phyloP scores from a whole-genome alignment of 1,140 invertebrate genomes.

The Teleopsis dalmanni region DNA sequence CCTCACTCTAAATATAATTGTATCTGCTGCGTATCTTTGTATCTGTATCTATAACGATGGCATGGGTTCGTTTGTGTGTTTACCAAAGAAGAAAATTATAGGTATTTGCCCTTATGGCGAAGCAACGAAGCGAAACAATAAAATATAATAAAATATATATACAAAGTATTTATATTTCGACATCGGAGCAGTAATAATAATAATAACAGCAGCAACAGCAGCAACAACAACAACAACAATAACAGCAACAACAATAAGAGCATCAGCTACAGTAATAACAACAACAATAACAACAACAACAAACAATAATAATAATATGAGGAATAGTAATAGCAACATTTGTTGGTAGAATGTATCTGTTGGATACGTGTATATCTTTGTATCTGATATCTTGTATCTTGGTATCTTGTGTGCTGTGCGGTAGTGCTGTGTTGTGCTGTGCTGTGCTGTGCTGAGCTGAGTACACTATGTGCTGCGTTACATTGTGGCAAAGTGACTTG shows the following conservation, averaged over 20 bases:
- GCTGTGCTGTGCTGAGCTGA: too few relatives aligned
- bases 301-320: too few relatives aligned
- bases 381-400: too few relatives aligned
- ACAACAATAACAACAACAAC: background rate
- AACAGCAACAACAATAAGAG: background rate
- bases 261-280: background rate
- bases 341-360: too few relatives aligned
- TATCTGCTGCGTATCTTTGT: background rate
- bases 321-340: too few relatives aligned
- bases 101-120: conserved; percentile 43
- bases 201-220: too few relatives aligned
- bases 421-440: too few relatives aligned
- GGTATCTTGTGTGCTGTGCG: too few relatives aligned
- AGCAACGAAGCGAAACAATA: conserved; percentile 43
- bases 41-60: background rate
- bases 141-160: conserved; percentile 42
- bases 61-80: background rate
- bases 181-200: background rate
- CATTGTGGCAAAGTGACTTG: conserved; percentile 7
- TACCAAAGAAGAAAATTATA: conserved; percentile 35
- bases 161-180: conserved; percentile 14
- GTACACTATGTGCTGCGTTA: too few relatives aligned
- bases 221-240: too few relatives aligned
- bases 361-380: too few relatives aligned
- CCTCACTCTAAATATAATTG: background rate